A percentile compares a stretch with the other conserved stretches of the same genome.
Conservation (phyloP, 2,797 vertebrate species). For the Spea hammondii region DNA sequence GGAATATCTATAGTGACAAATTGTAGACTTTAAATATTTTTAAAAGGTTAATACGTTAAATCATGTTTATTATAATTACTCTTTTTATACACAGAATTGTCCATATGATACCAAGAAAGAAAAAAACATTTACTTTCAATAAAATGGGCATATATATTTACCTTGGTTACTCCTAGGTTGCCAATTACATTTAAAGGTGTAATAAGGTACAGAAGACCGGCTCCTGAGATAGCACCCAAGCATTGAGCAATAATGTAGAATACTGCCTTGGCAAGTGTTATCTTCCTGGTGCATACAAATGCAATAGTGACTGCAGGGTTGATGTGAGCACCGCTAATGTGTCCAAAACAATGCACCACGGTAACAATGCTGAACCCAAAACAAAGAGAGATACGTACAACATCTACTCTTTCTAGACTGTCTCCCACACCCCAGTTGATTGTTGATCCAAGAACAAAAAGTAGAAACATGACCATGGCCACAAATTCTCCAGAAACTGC, state of each 20-base stretch:
- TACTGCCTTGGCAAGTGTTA: conserved; percentile 86
- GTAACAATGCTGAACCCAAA: conserved; percentile 94
- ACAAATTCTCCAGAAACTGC: conserved; percentile 88
- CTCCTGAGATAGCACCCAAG: conserved; percentile 83
- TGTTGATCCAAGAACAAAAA: conserved; percentile 88
- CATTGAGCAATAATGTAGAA: conserved; percentile 91
- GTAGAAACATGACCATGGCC: conserved; percentile 87
- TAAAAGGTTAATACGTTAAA: no score
- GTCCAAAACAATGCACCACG: conserved; percentile 92
- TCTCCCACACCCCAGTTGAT: conserved; percentile 82
- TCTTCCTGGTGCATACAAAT: conserved; percentile 86
- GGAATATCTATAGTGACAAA: no score
- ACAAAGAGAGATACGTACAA: conserved; percentile 92
- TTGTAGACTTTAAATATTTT: no score
- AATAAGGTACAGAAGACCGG: conserved; percentile 83
- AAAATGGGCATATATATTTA: conserved; percentile 58
- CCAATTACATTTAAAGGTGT: conserved; percentile 79
- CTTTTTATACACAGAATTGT: no score
- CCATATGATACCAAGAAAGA: neutral
- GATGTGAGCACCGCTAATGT: conserved; percentile 93
- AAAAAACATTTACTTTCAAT: neutral
- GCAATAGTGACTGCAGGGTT: conserved; percentile 91
- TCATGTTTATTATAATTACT: no score
- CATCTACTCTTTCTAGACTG: conserved; percentile 76
- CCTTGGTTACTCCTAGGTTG: conserved; percentile 80